These are phyloP conservation scores for Lagorchestes hirsutus DNA, from an alignment of 2,797 vertebrate genomes.

Conservation along the genomic window DNA sequence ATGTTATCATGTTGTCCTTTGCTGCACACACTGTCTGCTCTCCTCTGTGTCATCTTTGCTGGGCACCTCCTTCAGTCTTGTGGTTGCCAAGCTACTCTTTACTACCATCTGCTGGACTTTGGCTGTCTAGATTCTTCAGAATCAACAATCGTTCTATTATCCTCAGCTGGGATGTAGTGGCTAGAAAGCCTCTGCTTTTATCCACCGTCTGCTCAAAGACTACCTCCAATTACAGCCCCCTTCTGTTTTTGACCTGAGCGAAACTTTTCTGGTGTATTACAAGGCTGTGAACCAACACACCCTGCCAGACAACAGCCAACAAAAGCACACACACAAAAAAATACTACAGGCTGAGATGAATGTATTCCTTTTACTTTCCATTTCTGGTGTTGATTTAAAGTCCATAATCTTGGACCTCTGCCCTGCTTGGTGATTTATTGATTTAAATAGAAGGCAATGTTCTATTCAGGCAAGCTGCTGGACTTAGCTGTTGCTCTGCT, in stretches of 20 bases:
- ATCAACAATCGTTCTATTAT: not conserved
- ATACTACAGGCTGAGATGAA: not conserved
- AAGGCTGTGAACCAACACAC: not conserved
- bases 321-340: not conserved
- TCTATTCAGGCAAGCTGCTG: not conserved
- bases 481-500: not conserved
- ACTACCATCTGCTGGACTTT: not conserved
- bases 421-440: not conserved
- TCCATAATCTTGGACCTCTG: not conserved
- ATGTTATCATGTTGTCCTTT: not conserved
- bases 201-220: not conserved
- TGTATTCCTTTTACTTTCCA: not conserved
- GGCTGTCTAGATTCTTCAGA: not conserved
- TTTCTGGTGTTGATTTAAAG: not conserved
- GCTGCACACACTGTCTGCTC: not conserved
- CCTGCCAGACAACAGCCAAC: not conserved
- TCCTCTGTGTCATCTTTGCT: not conserved
- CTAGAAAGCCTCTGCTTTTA: not conserved
- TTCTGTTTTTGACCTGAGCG: not conserved
- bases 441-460: not conserved
- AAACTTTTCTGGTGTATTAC: not conserved
- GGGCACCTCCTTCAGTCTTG: not conserved
- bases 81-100: conserved; percentile 2
- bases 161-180: not conserved
- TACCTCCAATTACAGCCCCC: not conserved